phyloP scores from a whole-genome alignment of 2,888 invertebrate species.

The Belgica antarctica region DNA sequence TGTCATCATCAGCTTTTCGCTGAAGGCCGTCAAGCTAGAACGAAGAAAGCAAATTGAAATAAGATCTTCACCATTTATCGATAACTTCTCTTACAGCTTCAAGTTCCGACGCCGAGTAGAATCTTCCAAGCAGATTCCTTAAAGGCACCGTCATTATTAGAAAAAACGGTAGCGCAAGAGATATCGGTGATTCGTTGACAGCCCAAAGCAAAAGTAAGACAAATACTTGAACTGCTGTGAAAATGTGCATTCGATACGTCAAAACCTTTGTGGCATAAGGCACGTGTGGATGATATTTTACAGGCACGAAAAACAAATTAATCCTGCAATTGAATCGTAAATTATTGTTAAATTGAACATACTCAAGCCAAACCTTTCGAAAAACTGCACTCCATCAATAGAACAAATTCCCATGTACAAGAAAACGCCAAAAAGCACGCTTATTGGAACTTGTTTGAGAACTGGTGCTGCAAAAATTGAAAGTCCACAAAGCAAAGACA shows the following conservation, averaged over 20 bases:
- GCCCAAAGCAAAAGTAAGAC: constrained; percentile 78
- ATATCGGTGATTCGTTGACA: constrained; percentile 85
- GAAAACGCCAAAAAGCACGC: constrained; percentile 96
- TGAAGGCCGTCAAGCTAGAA: constrained; percentile 86
- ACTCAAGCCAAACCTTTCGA: constrained; percentile 61
- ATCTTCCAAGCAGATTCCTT: constrained; percentile 66
- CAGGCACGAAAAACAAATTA: constrained; percentile 87
- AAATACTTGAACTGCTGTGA: constrained; percentile 78
- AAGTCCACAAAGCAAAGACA: constrained; percentile 75
- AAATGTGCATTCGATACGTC: constrained; percentile 88
- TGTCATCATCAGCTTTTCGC: constrained; percentile 71
- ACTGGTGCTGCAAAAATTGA: constrained; percentile 81
- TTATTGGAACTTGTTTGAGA: constrained; percentile 83
- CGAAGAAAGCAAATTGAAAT: constrained; percentile 45
- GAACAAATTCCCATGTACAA: constrained; percentile 96
- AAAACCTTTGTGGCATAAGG: constrained; percentile 86
- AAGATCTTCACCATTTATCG: constrained; percentile 11
- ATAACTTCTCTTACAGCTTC: constrained; percentile 67
- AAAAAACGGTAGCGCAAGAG: constrained; percentile 91
- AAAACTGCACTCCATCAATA: constrained; percentile 89
- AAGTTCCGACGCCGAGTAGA: constrained; percentile 79
- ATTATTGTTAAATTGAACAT: constrained; percentile 56
- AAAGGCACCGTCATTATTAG: constrained; percentile 88
- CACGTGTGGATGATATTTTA: constrained; percentile 90
- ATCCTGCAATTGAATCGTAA: constrained; percentile 56